A percentile compares a stretch with the other conserved stretches of the same genome.
Conservation (phyloP, 1,140 invertebrate species). For the Apis florea region DNA sequence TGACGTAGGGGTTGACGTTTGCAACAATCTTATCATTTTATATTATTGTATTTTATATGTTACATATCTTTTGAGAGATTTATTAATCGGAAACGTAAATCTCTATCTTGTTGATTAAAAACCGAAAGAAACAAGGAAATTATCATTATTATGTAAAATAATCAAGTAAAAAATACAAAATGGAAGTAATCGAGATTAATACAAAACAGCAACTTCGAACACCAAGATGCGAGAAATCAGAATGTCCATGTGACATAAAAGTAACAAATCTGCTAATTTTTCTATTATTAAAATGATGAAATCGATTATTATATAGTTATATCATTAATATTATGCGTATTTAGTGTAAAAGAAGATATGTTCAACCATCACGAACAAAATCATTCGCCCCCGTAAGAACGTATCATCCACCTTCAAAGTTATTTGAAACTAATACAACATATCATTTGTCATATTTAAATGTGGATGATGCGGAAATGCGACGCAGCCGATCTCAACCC, state of each 20-base stretch:
- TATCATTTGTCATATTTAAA: conserved; percentile 82
- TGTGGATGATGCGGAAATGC: conserved; percentile 67
- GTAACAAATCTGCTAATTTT: conserved; percentile 50
- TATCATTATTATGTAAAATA: background rate
- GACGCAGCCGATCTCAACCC: conserved; percentile 63
- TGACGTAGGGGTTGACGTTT: conserved; percentile 5
- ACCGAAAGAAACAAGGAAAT: background rate
- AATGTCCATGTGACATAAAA: conserved; percentile 55
- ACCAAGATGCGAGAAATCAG: background rate
- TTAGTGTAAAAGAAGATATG: conserved; percentile 78
- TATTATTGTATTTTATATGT: conserved; percentile 35
- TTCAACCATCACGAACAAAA: conserved; percentile 81
- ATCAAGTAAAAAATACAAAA: conserved; percentile 36
- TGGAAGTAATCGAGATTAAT: conserved; percentile 62
- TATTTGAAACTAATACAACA: conserved; percentile 81
- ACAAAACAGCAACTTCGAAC: conserved; percentile 27
- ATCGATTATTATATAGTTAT: background rate
- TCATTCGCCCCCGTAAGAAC: conserved; percentile 79
- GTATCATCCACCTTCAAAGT: conserved; percentile 79
- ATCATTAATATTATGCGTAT: background rate
- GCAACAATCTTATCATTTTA: conserved; percentile 33
- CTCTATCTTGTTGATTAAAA: background rate
- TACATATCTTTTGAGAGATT: background rate
- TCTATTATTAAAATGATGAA: background rate
- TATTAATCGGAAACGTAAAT: background rate